Base-by-base conservation (phyloP, 2,113 vertebrate genomes). In the Phalacrocorax brasilianus region DNA sequence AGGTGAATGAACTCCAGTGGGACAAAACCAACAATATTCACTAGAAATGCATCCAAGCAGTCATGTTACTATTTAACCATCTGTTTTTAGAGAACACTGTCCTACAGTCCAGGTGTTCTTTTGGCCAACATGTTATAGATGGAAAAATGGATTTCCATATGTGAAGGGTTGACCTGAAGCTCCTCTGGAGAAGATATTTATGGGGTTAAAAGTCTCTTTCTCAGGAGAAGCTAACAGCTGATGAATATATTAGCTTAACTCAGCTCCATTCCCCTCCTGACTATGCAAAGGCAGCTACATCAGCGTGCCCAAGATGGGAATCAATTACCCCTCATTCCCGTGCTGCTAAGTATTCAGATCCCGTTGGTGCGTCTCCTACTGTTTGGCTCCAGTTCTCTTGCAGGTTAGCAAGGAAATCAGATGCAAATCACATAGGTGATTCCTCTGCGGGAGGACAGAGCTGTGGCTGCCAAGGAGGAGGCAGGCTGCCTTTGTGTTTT, bases 391-490 rank as follows among this genome's bases (percentile, higher is more conserved):
- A 70, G 84, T 70, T 84, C 50, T 55, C 56, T 56, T 63, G 62
- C 89, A 89, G 85, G 93, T 95, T 92, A 95, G 94, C 62, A 75
- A 93, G 66, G 79, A 97, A 93, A 91, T 95, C 59, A 92, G 83
- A 95, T 81, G 90, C 78, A 89, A 94, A 96, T 87, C 86, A 83
- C 84, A 93, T 26, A 89, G 96, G 93, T 94, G 96, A 88, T 87
- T 96, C 88, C 92, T 94, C 74, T 65, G 85, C 20, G 2, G 77
- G 88, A 87, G 86, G 86, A 93, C 70, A 14, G 86, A 81, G 74
- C 74, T 38, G 84, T 65, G 90, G 76, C 96, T 96, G 96, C 95
- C 95, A 94, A 81, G 53, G 45, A 85, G 66, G 66, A 95, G 88
- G 94, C 49, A 87, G 77, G 61, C 71, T 97, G 79, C 56, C 80